These are phyloP conservation scores for Sceloporus undulatus DNA, from an alignment of 2,113 vertebrate genomes.

Conservation along the genomic window DNA sequence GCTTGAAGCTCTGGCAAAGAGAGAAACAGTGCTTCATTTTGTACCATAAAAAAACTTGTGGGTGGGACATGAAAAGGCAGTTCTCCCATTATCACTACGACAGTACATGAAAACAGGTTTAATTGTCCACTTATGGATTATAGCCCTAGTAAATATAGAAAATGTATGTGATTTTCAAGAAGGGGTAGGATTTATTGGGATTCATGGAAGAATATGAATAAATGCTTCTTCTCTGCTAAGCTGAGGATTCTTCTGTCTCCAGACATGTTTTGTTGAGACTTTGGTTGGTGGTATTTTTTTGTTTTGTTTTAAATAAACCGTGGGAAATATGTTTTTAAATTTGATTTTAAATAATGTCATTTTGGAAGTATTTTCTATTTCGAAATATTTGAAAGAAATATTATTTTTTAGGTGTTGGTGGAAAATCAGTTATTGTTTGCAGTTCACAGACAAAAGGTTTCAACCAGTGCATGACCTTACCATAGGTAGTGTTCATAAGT, in stretches of 20 bases:
- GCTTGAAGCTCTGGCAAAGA: not conserved
- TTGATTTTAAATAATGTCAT: not conserved
- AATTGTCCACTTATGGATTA: too few relatives aligned
- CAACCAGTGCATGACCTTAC: slow-evolving; percentile 99
- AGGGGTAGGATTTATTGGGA: not conserved
- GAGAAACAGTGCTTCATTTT: not conserved
- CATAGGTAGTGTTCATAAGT: slow-evolving; percentile 86
- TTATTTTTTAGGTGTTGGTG: slow-evolving; percentile 91
- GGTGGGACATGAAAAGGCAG: not conserved
- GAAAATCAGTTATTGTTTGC: slow-evolving; percentile 99
- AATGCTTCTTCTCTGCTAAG: not conserved
- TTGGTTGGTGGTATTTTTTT: not conserved
- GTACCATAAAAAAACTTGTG: not conserved
- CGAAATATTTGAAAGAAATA: not conserved
- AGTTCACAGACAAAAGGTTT: slow-evolving; percentile 99
- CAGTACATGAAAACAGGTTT: not conserved
- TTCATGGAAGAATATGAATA: not conserved
- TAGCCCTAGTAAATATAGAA: too few relatives aligned
- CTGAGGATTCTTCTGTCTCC: not conserved
- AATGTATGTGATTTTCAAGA: not conserved
- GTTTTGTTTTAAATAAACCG: too few relatives aligned
- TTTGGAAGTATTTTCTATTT: slow-evolving; percentile 1
- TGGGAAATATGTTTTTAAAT: not conserved
- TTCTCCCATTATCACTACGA: not conserved
- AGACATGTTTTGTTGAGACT: not conserved